Base-by-base conservation (phyloP, 2,888 invertebrate species). In the Odontothrips loti region DNA sequence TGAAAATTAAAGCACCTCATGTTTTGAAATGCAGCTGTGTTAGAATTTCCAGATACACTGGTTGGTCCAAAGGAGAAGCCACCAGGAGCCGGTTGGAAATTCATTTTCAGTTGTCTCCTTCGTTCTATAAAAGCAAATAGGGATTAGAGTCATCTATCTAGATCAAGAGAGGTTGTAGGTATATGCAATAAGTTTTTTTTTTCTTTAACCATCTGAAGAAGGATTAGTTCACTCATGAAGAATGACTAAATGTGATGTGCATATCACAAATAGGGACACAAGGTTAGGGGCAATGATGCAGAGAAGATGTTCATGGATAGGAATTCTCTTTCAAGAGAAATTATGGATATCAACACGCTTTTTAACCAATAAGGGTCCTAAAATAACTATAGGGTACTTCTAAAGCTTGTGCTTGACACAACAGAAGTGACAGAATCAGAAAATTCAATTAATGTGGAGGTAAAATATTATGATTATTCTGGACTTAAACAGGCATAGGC, bases 71-170 rank as follows among this genome's bases (percentile, higher is more conserved):
- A 75, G 1, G 23, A 27, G 27, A 75, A 75, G 10, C 27, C 20
- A 58, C 58, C 27, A 11, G 68, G 23, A 6, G 68, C 11, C 23
- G 68, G 68, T 27, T 75, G 68, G 23, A 75, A 75, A 75, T 75
- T 75, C 68, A 75, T 75, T 27, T 75, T 75, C 68, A 75, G 23
- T 27, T 75, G 68, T 27, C 68, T 75, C 27, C 68, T 75, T 27
- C 68, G 68, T 10, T 75, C 68, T 4, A n/a, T n/a, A 6, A n/a
- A 17, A 20, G 17, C 6, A 58, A 58, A 17, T 58, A 12, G 15
- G 2, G 3, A 75, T 27, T 1, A 27, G 12, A 27, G 12, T 12
- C 9, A 75, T 75, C 23, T 12, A 75, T 8, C 23, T 8, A 27
- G 12, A 75, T 9, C 4, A 27, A 12, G 11, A 27, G 68, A 27